Evolutionary conservation across 2,113 vertebrate genomes (phyloP).

Genomic region (Cathartes aura): DNA sequence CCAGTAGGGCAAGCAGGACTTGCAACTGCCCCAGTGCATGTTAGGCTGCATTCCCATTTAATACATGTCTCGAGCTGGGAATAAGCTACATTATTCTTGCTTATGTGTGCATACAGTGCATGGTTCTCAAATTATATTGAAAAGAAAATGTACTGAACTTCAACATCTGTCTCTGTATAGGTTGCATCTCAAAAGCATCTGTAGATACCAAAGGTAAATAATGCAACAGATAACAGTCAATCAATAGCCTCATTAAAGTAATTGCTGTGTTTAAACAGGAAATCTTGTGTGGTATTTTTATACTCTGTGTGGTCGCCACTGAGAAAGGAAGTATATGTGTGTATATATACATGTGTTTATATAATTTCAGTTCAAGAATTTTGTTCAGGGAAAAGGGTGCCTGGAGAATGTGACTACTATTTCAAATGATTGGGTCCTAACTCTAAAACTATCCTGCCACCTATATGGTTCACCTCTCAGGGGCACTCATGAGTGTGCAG

Average conservation of each 20-base stretch:
- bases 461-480: background rate
- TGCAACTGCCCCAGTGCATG: background rate
- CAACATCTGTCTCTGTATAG: background rate
- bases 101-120: background rate
- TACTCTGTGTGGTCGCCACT: background rate
- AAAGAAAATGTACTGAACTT: background rate
- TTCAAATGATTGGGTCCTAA: background rate
- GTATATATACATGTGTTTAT: background rate
- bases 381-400: background rate
- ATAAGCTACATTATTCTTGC: background rate
- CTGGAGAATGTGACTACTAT: background rate
- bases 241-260: conserved; percentile 11
- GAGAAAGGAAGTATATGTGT: background rate
- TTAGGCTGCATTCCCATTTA: background rate
- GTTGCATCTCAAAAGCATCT: background rate
- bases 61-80: background rate
- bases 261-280: background rate
- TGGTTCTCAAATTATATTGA: background rate
- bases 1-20: background rate
- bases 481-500: background rate
- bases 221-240: background rate
- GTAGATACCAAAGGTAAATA: background rate
- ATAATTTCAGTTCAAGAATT: background rate
- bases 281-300: background rate
- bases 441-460: background rate